phyloP scores from a whole-genome alignment of 2,888 invertebrate genomes.

The Amphipyra berbera region DNA sequence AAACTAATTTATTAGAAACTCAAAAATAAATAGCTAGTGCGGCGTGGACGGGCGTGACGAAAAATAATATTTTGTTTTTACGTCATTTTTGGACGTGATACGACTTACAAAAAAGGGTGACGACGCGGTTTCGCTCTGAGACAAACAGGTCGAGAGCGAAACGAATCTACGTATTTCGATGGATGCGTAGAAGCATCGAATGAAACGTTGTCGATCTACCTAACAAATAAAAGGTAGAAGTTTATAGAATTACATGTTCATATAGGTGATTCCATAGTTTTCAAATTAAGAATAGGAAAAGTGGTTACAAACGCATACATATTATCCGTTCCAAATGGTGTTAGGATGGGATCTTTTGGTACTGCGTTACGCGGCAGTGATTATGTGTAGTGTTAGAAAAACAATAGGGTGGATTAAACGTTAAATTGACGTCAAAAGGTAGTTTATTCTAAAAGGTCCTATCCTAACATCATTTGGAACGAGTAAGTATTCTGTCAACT shows the following conservation, averaged over 20 bases:
- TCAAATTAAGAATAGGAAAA: no score
- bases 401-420: no score
- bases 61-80: constrained; percentile 83
- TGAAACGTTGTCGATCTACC: constrained; percentile 23
- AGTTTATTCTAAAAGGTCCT: no score
- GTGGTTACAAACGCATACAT: no score
- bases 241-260: constrained; percentile 2
- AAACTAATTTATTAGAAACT: constrained; percentile 78
- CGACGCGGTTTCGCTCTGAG: constrained; percentile 72
- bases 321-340: no score
- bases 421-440: no score
- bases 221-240: constrained; percentile 9
- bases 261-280: no score
- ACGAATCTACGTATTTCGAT: constrained; percentile 69
- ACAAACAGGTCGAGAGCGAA: constrained; percentile 72
- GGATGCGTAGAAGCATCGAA: constrained; percentile 50
- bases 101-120: constrained; percentile 79
- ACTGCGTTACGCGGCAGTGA: no score
- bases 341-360: no score
- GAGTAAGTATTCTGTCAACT: no score
- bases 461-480: no score
- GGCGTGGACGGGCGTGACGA: constrained; percentile 83
- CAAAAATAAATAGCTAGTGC: constrained; percentile 77
- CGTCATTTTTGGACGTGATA: constrained; percentile 75
- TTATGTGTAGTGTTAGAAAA: no score